Percentiles rank a stretch among this genome's conserved stretches.
Evolutionary conservation across 2,888 invertebrate genomes (phyloP).

Genomic region (Zaprionus obscuricornis): DNA sequence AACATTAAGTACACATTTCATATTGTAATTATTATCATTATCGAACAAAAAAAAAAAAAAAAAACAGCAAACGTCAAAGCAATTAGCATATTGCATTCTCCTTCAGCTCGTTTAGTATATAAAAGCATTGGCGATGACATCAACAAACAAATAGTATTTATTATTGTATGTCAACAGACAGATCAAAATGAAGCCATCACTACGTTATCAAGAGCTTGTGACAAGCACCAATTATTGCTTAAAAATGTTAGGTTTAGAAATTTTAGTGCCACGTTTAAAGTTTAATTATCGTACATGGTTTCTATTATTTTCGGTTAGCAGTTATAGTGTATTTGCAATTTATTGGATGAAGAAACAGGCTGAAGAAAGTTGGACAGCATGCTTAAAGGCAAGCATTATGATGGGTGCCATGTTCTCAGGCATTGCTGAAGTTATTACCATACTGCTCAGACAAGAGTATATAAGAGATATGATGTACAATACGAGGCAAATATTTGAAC

Average conservation of each 20-base stretch:
- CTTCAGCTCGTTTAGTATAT: too few species aligned
- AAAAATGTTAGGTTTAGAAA: constrained; percentile 56
- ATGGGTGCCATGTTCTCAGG: constrained; percentile 45
- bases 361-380: constrained; percentile 38
- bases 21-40: too few species aligned
- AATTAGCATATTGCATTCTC: too few species aligned
- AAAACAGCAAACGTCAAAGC: too few species aligned
- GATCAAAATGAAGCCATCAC: too few species aligned
- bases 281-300: constrained; percentile 34
- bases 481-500: constrained; percentile 15
- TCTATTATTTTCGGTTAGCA: constrained; percentile 2
- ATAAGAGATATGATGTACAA: constrained; percentile 20
- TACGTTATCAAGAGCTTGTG: constrained; percentile 30
- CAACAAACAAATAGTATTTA: too few species aligned
- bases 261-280: constrained; percentile 16
- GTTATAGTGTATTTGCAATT: constrained; percentile 24
- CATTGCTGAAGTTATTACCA: constrained; percentile 19
- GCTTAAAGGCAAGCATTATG: constrained; percentile 48
- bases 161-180: too few species aligned
- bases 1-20: too few species aligned
- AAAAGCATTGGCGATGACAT: too few species aligned
- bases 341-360: constrained; percentile 22
- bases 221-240: too few species aligned
- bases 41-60: too few species aligned
- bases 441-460: constrained; percentile 29